Percentiles rank a stretch among this genome's conserved stretches.
Evolutionary conservation across 2,113 vertebrate species (phyloP).

Genomic region (Tachycineta bicolor): DNA sequence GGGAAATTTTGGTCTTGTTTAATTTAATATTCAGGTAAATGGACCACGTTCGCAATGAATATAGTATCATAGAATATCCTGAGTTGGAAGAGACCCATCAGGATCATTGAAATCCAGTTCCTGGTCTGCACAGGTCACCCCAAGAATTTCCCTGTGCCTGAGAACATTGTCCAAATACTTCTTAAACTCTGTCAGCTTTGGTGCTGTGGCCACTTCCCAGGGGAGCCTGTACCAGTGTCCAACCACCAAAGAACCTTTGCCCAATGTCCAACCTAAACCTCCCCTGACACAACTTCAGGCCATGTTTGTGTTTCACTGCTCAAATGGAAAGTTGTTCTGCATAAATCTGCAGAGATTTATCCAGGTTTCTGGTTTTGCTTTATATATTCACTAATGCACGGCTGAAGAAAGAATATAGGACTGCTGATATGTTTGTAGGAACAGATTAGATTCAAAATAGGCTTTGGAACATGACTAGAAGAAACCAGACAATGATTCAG

Average conservation of each 20-base stretch:
- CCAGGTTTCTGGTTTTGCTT: not conserved
- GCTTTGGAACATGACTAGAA: not conserved
- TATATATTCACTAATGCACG: not conserved
- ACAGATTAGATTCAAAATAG: not conserved
- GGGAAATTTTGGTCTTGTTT: not conserved
- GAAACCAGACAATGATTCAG: not conserved
- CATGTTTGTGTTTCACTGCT: not conserved
- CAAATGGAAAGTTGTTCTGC: not conserved
- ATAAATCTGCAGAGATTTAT: not conserved
- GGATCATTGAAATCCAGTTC: not conserved
- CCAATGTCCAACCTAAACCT: not conserved
- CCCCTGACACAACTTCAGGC: not conserved
- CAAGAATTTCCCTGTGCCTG: not conserved
- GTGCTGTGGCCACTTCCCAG: not conserved
- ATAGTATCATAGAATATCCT: not conserved
- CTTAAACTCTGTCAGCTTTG: not conserved
- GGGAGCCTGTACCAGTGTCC: not conserved
- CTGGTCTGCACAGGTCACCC: not conserved
- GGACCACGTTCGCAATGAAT: not conserved
- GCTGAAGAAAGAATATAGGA: not conserved
- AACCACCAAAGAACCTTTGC: accelerated
- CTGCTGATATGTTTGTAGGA: not conserved
- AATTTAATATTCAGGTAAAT: not conserved
- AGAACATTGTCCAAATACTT: not conserved
- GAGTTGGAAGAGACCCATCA: not conserved